These are phyloP conservation scores for Graptemys geographica DNA, from an alignment of 2,797 vertebrate species.

Conservation along the genomic window DNA sequence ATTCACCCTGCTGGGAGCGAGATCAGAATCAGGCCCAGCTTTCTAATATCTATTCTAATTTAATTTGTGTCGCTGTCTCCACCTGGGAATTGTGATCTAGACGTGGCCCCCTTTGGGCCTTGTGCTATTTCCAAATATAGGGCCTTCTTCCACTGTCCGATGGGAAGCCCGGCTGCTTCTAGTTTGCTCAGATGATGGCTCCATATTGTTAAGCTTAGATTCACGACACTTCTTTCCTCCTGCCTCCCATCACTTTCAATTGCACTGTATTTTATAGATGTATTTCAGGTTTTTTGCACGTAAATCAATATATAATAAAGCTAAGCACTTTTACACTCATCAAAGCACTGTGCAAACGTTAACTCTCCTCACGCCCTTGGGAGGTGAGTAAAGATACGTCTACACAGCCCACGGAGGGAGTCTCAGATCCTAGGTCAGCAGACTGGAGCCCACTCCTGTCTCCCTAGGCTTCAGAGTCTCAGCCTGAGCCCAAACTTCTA, in stretches of 20 bases:
- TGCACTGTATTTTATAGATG: constrained; percentile 24
- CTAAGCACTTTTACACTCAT: constrained; percentile 44
- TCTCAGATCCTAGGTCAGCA: background rate
- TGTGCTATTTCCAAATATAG: constrained; percentile 80
- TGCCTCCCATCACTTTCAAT: constrained; percentile 15
- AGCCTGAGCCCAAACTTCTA: background rate
- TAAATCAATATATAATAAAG: constrained; percentile 59
- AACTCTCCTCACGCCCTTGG: constrained; percentile 31
- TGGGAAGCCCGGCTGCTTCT: constrained; percentile 48
- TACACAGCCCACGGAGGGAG: background rate
- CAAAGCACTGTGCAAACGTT: constrained; percentile 35
- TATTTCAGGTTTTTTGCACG: background rate
- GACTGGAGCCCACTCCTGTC: background rate
- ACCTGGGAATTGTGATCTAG: constrained; percentile 66
- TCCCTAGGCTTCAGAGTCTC: background rate
- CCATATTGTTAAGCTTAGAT: constrained; percentile 27
- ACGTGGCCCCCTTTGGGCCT: constrained; percentile 59
- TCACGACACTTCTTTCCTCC: constrained; percentile 1
- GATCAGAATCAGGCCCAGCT: constrained; percentile 57
- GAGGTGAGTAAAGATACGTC: constrained; percentile 25
- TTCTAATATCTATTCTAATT: constrained; percentile 73
- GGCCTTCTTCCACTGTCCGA: constrained; percentile 35
- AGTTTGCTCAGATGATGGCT: constrained; percentile 12
- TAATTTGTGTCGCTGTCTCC: constrained; percentile 57
- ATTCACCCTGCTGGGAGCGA: constrained; percentile 49